Base-by-base conservation (phyloP, 2,888 invertebrate species). In the Rotaria sp. region DNA sequence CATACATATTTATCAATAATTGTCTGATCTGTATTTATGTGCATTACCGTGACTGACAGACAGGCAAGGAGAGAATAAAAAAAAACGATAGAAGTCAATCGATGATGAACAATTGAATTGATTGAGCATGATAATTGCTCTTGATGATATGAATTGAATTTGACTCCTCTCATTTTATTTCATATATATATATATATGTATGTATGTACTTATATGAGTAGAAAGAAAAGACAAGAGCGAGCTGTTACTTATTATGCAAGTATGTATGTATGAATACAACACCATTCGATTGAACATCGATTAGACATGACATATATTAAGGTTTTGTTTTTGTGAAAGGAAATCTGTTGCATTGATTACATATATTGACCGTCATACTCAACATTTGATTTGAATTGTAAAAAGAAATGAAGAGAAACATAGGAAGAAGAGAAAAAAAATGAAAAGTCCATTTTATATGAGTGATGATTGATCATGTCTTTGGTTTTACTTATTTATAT, bases 131-230 rank as follows among this genome's bases (percentile, higher is more conserved):
- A 67, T 67, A 67, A 67, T 67, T 67, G 67, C 67, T 67, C 67
- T 67, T 67, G 67, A 67, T 67, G 67, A 67, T 67, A 35, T 67
- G 67, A 67, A 67, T 67, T 67, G 67, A 67, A 67, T 67, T 67
- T 67, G 67, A 67, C 67, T 67, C 67, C 38, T 67, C 35, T 67
- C 26, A 38, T 35, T 59, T 59, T 30, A 59, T 30, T 59, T 67
- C 7, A 67, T 7, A 35, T n/a, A 67, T 10, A n/a, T 26, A 55
- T 10, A 59, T 26, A 55, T 10, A 55, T 55, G 10, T 55, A 55
- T 55, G 21, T 67, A 18, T 50, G 50, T 13, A 50, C 18, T n/a
- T 3, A 67, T 59, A 59, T 4, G 30, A 30, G 30, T 13, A 59
- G 4, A 5, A 30, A 3, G n/a, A 21, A n/a, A 57, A 67, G 67